Conservation (phyloP, 2,888 invertebrate species). For the Diplolepis rosae region DNA sequence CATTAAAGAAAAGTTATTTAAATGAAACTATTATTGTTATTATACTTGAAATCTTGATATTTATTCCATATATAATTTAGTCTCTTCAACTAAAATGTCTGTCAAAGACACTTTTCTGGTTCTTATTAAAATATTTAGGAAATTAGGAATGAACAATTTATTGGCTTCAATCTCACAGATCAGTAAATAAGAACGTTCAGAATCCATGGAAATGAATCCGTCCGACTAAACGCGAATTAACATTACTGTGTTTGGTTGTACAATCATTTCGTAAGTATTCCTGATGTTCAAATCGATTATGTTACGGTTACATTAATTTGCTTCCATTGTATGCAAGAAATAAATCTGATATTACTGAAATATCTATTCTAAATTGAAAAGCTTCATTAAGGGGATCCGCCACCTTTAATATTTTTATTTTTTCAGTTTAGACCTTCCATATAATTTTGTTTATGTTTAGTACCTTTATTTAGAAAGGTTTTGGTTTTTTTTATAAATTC, state of each 20-base stretch:
- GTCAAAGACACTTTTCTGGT: no score
- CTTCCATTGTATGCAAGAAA: background rate
- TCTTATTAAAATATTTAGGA: no score
- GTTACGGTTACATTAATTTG: background rate
- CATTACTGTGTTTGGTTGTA: background rate
- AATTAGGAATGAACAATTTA: background rate
- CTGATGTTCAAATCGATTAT: background rate
- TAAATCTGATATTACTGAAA: background rate
- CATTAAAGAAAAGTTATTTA: background rate
- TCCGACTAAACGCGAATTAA: slow-evolving; percentile 5
- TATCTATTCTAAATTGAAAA: background rate
- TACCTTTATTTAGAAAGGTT: no score
- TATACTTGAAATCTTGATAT: no score
- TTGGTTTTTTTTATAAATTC: no score
- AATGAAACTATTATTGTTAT: no score
- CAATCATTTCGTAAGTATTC: slow-evolving; percentile 10
- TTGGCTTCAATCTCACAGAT: background rate
- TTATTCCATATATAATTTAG: no score
- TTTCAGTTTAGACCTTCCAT: no score
- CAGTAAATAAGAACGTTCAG: background rate
- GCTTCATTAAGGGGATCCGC: no score
- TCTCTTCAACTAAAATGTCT: no score
- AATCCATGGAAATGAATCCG: slow-evolving; percentile 11
- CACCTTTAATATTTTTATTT: no score
- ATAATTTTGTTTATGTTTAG: no score